Conservation (phyloP, 2,888 invertebrate genomes). For the Cepaea hortensis region DNA sequence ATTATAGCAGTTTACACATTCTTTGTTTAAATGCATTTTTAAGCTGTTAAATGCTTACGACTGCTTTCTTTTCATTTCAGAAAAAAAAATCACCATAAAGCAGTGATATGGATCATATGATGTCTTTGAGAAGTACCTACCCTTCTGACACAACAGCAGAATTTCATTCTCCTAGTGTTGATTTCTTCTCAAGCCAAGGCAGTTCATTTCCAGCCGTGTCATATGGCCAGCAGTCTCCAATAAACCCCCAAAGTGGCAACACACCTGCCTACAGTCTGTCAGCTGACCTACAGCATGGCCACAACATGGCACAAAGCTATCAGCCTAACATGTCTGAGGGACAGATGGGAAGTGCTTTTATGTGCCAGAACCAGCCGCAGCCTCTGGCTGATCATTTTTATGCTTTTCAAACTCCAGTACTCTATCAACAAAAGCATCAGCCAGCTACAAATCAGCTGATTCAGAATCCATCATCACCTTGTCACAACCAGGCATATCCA, state of each 20-base stretch:
- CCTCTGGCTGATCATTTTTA: conserved; percentile 1
- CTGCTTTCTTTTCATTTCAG: neutral
- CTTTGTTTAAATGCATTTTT: too few species aligned
- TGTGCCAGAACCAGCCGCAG: conserved; percentile 5
- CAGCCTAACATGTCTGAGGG: conserved; percentile 13
- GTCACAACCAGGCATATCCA: conserved; percentile 2
- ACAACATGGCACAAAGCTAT: neutral
- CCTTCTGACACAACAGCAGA: conserved; percentile 9
- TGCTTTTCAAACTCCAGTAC: neutral
- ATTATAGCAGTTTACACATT: too few species aligned
- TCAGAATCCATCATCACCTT: conserved; percentile 24
- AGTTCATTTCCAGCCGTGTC: neutral
- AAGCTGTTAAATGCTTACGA: too few species aligned
- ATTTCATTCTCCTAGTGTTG: conserved; percentile 4
- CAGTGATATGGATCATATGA: conserved; percentile 27
- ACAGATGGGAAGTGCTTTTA: conserved; percentile 1
- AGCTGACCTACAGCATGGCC: neutral
- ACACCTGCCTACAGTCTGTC: conserved; percentile 18
- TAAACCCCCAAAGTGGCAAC: neutral
- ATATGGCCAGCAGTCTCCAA: conserved; percentile 9
- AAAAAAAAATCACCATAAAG: neutral
- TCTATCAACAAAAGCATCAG: conserved; percentile 22
- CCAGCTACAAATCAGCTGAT: neutral
- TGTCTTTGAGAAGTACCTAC: neutral
- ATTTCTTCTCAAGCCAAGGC: conserved; percentile 17